These are phyloP conservation scores for Lutraria rhynchaena DNA, from an alignment of 1,140 invertebrate species.

Conservation along the genomic window DNA sequence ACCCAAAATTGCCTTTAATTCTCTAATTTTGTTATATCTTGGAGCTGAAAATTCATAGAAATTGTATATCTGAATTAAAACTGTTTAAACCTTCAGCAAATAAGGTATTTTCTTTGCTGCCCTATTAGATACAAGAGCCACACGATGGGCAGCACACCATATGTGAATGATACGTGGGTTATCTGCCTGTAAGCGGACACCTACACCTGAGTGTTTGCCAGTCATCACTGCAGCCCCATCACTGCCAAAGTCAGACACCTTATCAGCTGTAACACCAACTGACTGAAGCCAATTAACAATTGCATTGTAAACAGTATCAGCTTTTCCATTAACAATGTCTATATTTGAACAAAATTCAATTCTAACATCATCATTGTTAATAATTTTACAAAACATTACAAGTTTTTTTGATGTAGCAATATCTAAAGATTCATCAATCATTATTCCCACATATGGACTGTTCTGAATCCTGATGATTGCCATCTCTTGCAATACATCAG, in stretches of 20 bases:
- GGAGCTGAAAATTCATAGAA: not conserved
- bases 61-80: not conserved
- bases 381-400: slow-evolving; percentile 27
- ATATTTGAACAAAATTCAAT: slow-evolving; percentile 18
- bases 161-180: slow-evolving; percentile 1
- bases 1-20: slow-evolving; percentile 1
- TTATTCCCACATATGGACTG: slow-evolving; percentile 34
- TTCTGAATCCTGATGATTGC: not conserved
- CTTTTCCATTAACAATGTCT: not conserved
- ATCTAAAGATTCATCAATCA: slow-evolving; percentile 29
- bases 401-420: slow-evolving; percentile 32
- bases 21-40: not conserved
- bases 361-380: not conserved
- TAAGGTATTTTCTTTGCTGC: slow-evolving; percentile 17
- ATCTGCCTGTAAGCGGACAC: not conserved
- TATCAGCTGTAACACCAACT: not conserved
- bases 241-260: not conserved
- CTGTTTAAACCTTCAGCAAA: not conserved
- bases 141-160: slow-evolving; percentile 16
- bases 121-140: slow-evolving; percentile 1
- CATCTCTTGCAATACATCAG: not conserved
- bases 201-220: not conserved
- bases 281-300: not conserved
- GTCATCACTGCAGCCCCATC: slow-evolving; percentile 24
- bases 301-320: not conserved